Conservation (phyloP, 2,888 invertebrate species). For the Acholoe squamosa region DNA sequence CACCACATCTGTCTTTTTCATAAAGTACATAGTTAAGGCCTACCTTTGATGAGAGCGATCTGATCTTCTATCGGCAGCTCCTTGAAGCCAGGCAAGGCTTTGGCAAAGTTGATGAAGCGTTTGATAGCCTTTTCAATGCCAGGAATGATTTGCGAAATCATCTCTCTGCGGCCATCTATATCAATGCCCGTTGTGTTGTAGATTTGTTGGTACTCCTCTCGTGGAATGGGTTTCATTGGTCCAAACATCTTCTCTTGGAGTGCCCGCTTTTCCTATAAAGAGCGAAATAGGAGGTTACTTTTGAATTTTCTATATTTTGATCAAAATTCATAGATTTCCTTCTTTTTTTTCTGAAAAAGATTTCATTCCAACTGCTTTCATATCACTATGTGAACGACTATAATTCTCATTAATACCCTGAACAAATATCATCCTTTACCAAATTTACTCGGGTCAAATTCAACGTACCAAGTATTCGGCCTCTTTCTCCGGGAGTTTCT, state of each 20-base stretch:
- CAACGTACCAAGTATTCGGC: conserved; percentile 70
- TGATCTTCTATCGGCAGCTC: conserved; percentile 79
- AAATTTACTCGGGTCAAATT: not conserved
- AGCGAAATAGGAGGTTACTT: not conserved
- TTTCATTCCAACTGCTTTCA: too few relatives aligned
- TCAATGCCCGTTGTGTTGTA: conserved; percentile 81
- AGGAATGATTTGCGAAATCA: conserved; percentile 74
- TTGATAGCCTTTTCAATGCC: conserved; percentile 78
- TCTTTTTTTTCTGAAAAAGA: too few relatives aligned
- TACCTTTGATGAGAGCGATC: conserved; percentile 80
- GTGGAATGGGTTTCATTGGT: conserved; percentile 74
- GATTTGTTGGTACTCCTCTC: conserved; percentile 78
- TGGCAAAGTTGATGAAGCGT: conserved; percentile 79
- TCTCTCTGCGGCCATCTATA: conserved; percentile 77
- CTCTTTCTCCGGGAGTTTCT: conserved; percentile 70
- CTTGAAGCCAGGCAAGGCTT: conserved; percentile 79
- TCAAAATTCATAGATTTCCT: too few relatives aligned
- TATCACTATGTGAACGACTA: too few relatives aligned
- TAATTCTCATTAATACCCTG: too few relatives aligned
- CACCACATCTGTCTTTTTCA: not conserved
- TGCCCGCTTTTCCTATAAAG: conserved; percentile 74
- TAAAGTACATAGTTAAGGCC: conserved; percentile 52
- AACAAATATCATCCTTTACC: too few relatives aligned
- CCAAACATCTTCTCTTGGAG: conserved; percentile 78
- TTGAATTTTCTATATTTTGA: too few relatives aligned